Evolutionary conservation across 2,888 invertebrate species (phyloP).

Genomic region (Sminthurides aquaticus): DNA sequence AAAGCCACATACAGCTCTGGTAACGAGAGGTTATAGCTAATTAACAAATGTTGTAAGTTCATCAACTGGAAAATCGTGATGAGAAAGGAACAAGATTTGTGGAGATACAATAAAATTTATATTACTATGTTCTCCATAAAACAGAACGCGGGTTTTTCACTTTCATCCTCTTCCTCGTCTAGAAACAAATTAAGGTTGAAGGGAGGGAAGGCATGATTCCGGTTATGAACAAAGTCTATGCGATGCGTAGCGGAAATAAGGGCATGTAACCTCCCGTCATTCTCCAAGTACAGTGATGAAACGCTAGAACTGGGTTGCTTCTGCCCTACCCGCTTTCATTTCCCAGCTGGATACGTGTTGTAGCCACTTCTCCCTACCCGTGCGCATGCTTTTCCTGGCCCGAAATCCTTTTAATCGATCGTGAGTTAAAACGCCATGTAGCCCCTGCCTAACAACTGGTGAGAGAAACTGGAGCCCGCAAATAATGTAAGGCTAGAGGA

Average conservation of each 20-base stretch:
- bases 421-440: slow-evolving; percentile 22
- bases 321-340: neutral
- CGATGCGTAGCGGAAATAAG: neutral
- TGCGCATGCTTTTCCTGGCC: slow-evolving; percentile 11
- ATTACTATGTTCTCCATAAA: neutral
- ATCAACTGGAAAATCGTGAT: neutral
- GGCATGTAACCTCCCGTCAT: neutral
- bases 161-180: neutral
- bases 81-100: neutral
- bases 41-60: neutral
- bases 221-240: neutral
- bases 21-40: neutral
- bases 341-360: neutral
- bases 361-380: neutral
- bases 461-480: neutral
- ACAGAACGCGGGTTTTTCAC: neutral
- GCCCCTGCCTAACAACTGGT: slow-evolving; percentile 6
- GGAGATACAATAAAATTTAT: neutral
- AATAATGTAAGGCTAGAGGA: neutral
- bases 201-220: neutral
- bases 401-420: slow-evolving; percentile 22
- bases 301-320: neutral
- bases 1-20: too few relatives aligned
- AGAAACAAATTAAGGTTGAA: too few relatives aligned
- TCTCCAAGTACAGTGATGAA: neutral